These are phyloP conservation scores for Castor canadensis DNA, from an alignment of 2,113 vertebrate species.

Conservation along the genomic window DNA sequence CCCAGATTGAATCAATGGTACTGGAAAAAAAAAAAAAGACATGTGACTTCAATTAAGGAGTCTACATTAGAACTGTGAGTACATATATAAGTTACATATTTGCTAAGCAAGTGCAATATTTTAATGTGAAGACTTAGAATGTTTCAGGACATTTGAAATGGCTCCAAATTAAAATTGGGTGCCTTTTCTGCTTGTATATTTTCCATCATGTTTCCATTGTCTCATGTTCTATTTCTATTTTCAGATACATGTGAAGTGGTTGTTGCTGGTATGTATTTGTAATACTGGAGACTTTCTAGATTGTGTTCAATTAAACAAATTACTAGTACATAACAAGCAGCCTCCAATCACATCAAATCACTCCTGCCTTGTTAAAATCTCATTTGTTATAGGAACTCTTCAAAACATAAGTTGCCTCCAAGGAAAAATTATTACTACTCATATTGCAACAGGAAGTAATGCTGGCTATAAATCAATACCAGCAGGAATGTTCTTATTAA, in stretches of 20 bases:
- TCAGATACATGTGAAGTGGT: neutral
- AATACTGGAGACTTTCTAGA: constrained; percentile 5
- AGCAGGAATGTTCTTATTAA: constrained; percentile 62
- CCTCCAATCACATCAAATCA: constrained; percentile 56
- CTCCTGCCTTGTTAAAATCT: constrained; percentile 73
- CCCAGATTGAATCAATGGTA: no score
- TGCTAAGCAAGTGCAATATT: neutral
- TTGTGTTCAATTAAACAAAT: constrained; percentile 66
- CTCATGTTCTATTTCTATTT: neutral
- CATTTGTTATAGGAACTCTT: constrained; percentile 70
- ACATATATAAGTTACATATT: neutral
- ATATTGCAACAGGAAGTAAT: constrained; percentile 67
- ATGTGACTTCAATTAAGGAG: no score
- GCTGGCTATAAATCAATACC: constrained; percentile 66
- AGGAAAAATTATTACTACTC: constrained; percentile 63
- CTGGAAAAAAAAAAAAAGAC: no score
- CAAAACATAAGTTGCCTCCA: constrained; percentile 44
- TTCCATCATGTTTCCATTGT: accelerated
- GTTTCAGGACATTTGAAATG: neutral
- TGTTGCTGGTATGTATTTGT: neutral
- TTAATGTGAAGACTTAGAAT: neutral
- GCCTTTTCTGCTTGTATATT: neutral
- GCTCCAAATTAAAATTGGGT: neutral
- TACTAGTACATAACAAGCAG: constrained; percentile 48
- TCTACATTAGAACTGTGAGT: neutral